Evolutionary conservation across 2,113 vertebrate species (phyloP).

Genomic region (Aptenodytes forsteri): DNA sequence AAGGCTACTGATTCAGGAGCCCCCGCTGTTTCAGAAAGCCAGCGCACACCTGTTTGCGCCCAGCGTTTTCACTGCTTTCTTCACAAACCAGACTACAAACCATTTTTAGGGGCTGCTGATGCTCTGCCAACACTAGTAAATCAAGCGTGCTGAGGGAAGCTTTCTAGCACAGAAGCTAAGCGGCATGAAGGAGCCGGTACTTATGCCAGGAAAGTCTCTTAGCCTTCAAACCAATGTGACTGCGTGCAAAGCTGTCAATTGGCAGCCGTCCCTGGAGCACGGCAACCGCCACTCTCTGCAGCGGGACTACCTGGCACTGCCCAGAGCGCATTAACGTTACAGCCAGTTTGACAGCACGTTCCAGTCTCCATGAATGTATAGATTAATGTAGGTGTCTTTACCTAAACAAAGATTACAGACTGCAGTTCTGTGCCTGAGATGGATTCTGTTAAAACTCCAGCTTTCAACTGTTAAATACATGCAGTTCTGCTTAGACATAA

Average conservation of each 20-base stretch:
- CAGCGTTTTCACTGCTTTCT: not conserved
- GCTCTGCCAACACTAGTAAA: not conserved
- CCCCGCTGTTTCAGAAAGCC: not conserved
- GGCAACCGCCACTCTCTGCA: accelerated
- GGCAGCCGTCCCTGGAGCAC: not conserved
- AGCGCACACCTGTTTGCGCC: not conserved
- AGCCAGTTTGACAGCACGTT: not conserved
- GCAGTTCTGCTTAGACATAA: not conserved
- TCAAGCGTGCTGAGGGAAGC: accelerated
- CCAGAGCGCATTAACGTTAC: not conserved
- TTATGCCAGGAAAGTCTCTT: not conserved
- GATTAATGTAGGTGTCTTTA: not conserved
- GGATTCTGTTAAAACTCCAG: not conserved
- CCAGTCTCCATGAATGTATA: not conserved
- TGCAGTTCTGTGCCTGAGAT: not conserved
- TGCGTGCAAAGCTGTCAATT: accelerated
- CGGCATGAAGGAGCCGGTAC: not conserved
- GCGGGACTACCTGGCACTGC: not conserved
- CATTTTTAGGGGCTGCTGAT: not conserved
- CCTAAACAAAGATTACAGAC: not conserved
- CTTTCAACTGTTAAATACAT: not conserved
- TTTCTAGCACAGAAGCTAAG: not conserved
- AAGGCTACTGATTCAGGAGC: not conserved
- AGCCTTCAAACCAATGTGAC: not conserved
- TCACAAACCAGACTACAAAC: not conserved